A percentile compares a stretch with the other conserved stretches of the same genome.
Conservation (phyloP, 2,113 vertebrate genomes). For the Psophia crepitans region DNA sequence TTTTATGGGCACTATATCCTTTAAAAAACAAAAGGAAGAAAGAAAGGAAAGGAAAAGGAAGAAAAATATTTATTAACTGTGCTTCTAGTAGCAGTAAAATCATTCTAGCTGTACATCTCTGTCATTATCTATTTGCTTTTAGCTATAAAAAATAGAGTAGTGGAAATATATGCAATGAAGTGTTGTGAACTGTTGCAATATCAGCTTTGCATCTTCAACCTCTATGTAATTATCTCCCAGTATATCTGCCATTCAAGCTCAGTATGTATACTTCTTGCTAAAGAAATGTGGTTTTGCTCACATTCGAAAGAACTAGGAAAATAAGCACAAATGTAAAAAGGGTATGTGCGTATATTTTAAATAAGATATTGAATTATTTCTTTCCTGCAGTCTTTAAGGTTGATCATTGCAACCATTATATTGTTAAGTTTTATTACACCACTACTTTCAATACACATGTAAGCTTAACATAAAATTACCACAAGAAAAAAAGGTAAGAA, state of each 20-base stretch:
- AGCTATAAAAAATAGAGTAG: neutral
- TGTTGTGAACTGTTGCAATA: neutral
- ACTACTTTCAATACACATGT: neutral
- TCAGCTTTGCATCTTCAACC: neutral
- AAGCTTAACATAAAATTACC: constrained; percentile 37
- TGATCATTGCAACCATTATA: neutral
- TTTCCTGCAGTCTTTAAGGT: neutral
- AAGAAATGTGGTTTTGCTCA: neutral
- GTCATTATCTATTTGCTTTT: neutral
- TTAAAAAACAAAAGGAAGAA: neutral
- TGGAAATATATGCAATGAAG: neutral
- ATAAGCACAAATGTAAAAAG: neutral
- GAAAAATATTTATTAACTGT: neutral
- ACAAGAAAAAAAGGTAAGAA: neutral
- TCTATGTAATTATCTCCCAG: neutral
- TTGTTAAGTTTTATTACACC: neutral
- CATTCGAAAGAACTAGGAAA: neutral
- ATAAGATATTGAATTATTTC: neutral
- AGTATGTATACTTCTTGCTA: neutral
- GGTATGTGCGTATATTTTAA: neutral
- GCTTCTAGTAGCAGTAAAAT: neutral
- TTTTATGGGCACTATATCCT: neutral
- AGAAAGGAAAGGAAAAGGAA: neutral
- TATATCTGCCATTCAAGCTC: neutral
- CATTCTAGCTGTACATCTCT: neutral